Evolutionary conservation across 2,113 vertebrate species (phyloP).

Genomic region (Pteronura brasiliensis): DNA sequence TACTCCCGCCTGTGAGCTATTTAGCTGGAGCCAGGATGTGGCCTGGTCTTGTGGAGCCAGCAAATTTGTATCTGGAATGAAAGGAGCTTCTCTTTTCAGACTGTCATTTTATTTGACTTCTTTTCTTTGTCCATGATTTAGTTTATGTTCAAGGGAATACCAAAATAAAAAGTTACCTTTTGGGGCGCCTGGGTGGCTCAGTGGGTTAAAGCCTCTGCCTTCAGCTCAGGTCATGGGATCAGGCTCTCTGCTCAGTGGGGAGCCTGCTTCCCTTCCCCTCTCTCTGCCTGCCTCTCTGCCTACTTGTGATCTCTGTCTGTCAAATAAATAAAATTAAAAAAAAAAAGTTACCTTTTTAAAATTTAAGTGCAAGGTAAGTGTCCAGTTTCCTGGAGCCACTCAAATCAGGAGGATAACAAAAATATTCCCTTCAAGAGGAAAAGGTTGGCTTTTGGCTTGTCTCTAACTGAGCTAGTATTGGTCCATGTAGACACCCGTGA

Average conservation of each 20-base stretch:
- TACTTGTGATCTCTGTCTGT: no score
- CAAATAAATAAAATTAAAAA: background rate
- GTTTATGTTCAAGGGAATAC: background rate
- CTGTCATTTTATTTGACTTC: background rate
- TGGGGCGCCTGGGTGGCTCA: background rate
- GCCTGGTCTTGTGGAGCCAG: background rate
- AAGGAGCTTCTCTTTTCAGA: background rate
- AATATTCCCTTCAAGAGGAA: background rate
- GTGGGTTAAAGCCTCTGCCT: no score
- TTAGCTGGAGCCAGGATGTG: background rate
- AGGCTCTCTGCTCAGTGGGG: no score
- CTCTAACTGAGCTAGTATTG: background rate
- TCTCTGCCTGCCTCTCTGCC: no score
- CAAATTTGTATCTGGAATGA: slow-evolving; percentile 28
- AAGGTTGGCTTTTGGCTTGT: background rate
- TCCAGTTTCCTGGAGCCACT: background rate
- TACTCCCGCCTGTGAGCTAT: background rate
- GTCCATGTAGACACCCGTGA: background rate
- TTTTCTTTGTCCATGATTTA: slow-evolving; percentile 12
- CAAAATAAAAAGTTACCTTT: background rate
- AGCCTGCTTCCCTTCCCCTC: no score
- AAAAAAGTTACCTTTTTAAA: background rate
- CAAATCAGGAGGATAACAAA: background rate
- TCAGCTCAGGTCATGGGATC: no score
- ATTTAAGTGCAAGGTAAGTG: background rate